Percentiles rank a stretch among this genome's conserved stretches.
Evolutionary conservation across 2,797 vertebrate species (phyloP).

Genomic region (Taenioides sp.): DNA sequence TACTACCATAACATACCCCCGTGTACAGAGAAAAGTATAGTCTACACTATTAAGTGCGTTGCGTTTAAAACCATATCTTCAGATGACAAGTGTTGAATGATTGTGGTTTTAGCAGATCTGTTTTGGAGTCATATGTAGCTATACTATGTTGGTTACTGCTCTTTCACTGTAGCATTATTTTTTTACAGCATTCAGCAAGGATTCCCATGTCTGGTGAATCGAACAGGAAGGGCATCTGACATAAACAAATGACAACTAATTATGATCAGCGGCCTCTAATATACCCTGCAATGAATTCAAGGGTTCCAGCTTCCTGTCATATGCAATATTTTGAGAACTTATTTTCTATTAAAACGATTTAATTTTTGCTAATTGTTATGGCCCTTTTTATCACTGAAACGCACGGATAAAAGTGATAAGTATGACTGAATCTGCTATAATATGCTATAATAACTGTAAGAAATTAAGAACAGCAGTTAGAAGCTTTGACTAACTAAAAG

Average conservation of each 20-base stretch:
- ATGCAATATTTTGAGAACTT: too few species aligned
- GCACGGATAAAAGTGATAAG: background rate
- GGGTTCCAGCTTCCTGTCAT: too few species aligned
- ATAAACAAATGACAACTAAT: background rate
- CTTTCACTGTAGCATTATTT: background rate
- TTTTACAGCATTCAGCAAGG: background rate
- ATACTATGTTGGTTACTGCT: background rate
- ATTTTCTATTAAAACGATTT: too few species aligned
- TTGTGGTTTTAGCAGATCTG: slow-evolving; percentile 15
- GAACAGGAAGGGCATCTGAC: background rate
- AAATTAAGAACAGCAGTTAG: background rate
- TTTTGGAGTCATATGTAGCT: slow-evolving; percentile 2
- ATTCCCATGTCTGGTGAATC: background rate
- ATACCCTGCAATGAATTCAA: too few species aligned
- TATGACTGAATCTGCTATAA: background rate
- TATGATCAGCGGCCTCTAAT: too few species aligned
- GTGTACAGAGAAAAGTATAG: slow-evolving; percentile 23
- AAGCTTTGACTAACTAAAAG: background rate
- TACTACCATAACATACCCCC: slow-evolving; percentile 11
- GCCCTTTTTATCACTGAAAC: too few species aligned
- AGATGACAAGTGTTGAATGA: slow-evolving; percentile 23
- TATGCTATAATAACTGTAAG: background rate
- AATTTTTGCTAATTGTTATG: too few species aligned
- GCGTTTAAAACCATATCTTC: slow-evolving; percentile 20
- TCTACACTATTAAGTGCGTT: slow-evolving; percentile 13